These are phyloP conservation scores for Endomychus coccineus DNA, from an alignment of 2,888 invertebrate genomes.

Conservation along the genomic window DNA sequence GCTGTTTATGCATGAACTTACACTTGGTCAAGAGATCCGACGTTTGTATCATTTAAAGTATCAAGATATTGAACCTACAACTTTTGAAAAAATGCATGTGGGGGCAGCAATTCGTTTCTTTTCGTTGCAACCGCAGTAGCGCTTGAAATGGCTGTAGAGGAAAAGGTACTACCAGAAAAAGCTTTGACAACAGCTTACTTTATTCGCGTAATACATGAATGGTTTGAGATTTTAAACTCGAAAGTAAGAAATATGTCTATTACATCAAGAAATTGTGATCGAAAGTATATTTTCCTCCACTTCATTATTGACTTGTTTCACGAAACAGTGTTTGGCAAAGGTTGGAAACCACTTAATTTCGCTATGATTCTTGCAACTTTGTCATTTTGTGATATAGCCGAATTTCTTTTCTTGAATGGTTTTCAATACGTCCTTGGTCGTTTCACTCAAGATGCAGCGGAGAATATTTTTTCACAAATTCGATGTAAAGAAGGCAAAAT, in stretches of 20 bases:
- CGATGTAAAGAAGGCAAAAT: background rate
- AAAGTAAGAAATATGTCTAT: too few relatives aligned
- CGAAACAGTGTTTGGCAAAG: background rate
- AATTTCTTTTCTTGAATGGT: constrained; percentile 1
- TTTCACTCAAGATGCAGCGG: constrained; percentile 1
- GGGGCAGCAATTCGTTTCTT: background rate
- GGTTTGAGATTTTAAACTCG: too few relatives aligned
- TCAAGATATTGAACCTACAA: background rate
- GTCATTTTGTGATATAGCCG: constrained; percentile 1
- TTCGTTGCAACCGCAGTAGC: constrained; percentile 2
- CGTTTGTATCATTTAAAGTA: background rate
- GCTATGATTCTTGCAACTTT: background rate
- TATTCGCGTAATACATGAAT: constrained; percentile 2
- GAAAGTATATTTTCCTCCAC: background rate
- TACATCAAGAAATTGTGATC: too few relatives aligned
- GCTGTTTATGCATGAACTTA: background rate
- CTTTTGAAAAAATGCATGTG: background rate
- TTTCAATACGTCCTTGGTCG: constrained; percentile 1
- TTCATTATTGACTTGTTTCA: background rate
- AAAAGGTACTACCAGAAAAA: background rate
- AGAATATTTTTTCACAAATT: constrained; percentile 1
- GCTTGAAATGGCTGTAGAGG: background rate
- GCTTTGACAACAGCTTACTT: constrained; percentile 2
- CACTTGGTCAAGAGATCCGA: background rate
- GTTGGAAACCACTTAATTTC: background rate